phyloP scores from a whole-genome alignment of 2,888 invertebrate genomes.

The Marronus borbonicus region DNA sequence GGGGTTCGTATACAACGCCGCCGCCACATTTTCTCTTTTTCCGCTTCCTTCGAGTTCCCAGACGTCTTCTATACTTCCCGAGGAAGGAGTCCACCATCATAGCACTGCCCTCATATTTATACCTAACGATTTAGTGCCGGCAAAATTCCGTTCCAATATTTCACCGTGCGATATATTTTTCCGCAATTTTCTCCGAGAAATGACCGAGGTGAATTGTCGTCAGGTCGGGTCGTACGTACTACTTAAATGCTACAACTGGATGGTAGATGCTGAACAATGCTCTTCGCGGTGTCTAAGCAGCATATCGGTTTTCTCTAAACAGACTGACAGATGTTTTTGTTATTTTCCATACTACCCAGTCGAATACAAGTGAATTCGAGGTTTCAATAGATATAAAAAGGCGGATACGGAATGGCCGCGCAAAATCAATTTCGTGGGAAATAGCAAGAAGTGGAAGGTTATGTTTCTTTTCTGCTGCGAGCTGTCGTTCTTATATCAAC shows the following conservation, averaged over 20 bases:
- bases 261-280: background rate
- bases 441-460: background rate
- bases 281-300: background rate
- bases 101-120: conserved; percentile 20
- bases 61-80: background rate
- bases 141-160: conserved; percentile 45
- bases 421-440: background rate
- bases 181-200: conserved; percentile 41
- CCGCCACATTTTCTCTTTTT: background rate
- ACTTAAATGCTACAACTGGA: too few relatives aligned
- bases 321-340: background rate
- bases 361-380: background rate
- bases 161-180: conserved; percentile 42
- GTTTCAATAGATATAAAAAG: conserved; percentile 15
- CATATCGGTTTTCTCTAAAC: background rate
- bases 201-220: conserved; percentile 16
- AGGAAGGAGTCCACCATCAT: background rate
- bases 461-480: background rate
- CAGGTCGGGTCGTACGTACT: background rate
- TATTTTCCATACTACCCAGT: background rate
- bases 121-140: conserved; percentile 34
- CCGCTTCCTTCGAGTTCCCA: background rate
- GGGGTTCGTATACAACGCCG: conserved; percentile 8
- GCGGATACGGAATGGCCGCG: background rate
- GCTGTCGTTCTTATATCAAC: background rate